These are phyloP conservation scores for Patella caerulea DNA, from an alignment of 2,888 invertebrate species.

Conservation along the genomic window DNA sequence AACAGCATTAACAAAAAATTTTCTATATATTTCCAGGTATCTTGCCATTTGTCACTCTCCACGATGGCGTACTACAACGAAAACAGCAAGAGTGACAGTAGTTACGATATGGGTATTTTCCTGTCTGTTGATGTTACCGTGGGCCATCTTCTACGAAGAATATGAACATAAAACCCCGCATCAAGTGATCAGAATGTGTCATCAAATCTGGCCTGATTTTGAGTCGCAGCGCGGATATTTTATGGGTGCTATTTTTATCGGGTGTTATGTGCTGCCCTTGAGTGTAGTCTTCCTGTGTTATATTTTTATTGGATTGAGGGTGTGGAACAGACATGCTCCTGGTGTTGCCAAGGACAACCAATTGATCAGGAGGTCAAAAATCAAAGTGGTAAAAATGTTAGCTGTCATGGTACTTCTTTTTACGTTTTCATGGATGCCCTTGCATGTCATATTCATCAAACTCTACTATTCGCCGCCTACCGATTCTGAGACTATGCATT, in stretches of 20 bases:
- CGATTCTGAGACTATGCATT: conserved; percentile 69
- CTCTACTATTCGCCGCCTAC: conserved; percentile 81
- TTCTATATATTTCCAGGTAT: conserved; percentile 79
- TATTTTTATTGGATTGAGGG: conserved; percentile 90
- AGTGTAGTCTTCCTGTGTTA: conserved; percentile 91
- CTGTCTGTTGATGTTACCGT: conserved; percentile 86
- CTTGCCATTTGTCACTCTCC: conserved; percentile 95
- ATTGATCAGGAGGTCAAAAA: conserved; percentile 83
- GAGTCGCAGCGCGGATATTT: conserved; percentile 88
- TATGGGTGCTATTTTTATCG: conserved; percentile 86
- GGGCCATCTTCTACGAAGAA: conserved; percentile 88
- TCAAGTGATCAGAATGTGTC: conserved; percentile 46
- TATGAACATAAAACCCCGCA: conserved; percentile 12
- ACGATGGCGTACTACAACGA: conserved; percentile 90
- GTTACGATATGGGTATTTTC: conserved; percentile 91
- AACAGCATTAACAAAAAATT: background rate
- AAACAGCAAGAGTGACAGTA: conserved; percentile 88
- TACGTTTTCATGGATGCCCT: conserved; percentile 90
- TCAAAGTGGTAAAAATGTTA: conserved; percentile 94
- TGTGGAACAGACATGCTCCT: conserved; percentile 88
- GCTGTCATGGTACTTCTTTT: conserved; percentile 92
- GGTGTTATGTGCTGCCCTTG: conserved; percentile 92
- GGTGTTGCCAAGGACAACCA: conserved; percentile 80
- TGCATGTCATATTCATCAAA: conserved; percentile 78
- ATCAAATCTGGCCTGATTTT: conserved; percentile 82